A percentile compares a stretch with the other conserved stretches of the same genome.
Evolutionary conservation across 2,888 invertebrate genomes (phyloP).

Genomic region (Pseudeuparius sepicola): DNA sequence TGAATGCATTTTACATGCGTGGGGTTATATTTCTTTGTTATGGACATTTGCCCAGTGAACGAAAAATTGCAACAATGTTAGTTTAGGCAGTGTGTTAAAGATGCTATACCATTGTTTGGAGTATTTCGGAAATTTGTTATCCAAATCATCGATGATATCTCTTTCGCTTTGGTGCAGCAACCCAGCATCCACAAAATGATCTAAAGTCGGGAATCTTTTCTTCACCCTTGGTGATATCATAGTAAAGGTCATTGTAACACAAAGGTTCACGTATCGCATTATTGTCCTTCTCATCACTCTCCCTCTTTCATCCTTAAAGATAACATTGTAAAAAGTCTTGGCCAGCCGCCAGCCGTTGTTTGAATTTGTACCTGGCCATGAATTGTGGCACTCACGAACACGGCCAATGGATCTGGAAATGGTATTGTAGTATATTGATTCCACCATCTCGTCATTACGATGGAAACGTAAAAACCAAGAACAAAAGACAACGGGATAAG

Average conservation of each 20-base stretch:
- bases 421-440: constrained; percentile 73
- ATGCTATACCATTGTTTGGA: constrained; percentile 69
- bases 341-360: neutral
- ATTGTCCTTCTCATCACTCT: constrained; percentile 74
- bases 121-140: constrained; percentile 71
- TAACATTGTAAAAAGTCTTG: constrained; percentile 3
- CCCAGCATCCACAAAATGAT: constrained; percentile 78
- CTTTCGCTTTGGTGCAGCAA: constrained; percentile 73
- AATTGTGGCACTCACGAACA: constrained; percentile 75
- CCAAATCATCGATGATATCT: constrained; percentile 65
- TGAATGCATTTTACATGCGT: too few species aligned
- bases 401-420: constrained; percentile 78
- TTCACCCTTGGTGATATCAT: constrained; percentile 83
- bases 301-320: constrained; percentile 63
- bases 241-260: constrained; percentile 77
- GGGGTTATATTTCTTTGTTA: too few species aligned
- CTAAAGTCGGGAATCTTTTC: constrained; percentile 75
- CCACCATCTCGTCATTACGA: constrained; percentile 93
- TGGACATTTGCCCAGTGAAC: too few species aligned
- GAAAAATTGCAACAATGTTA: too few species aligned
- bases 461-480: constrained; percentile 86
- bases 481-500: constrained; percentile 89
- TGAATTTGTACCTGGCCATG: constrained; percentile 56
- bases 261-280: constrained; percentile 74
- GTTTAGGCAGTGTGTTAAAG: too few species aligned